Evolutionary conservation across 1,140 invertebrate genomes (phyloP).

Genomic region (Anastatus disparis): DNA sequence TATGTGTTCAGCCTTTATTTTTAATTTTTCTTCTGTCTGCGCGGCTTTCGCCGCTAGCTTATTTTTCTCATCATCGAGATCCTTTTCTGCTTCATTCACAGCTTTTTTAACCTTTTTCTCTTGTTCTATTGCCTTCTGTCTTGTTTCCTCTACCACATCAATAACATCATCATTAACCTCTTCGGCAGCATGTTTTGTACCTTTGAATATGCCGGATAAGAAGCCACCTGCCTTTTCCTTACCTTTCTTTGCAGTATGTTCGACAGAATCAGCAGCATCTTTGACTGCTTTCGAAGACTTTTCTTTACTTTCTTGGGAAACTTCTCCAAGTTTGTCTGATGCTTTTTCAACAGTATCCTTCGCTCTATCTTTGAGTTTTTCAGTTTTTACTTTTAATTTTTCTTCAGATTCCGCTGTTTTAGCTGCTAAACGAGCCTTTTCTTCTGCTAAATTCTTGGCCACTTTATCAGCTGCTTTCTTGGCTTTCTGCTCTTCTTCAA

Average conservation of each 20-base stretch:
- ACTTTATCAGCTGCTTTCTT: constrained; percentile 37
- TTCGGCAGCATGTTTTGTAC: constrained; percentile 45
- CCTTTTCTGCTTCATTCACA: constrained; percentile 51
- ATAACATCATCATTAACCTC: constrained; percentile 43
- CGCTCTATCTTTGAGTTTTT: constrained; percentile 31
- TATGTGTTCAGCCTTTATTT: constrained; percentile 41
- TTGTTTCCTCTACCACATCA: constrained; percentile 48
- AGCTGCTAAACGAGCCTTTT: background rate
- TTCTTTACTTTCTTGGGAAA: background rate
- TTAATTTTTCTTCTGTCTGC: constrained; percentile 4
- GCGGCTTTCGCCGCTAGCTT: constrained; percentile 45
- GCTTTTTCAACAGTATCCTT: constrained; percentile 1
- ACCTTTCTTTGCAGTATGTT: constrained; percentile 38
- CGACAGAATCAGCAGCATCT: constrained; percentile 31
- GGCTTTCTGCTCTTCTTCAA: constrained; percentile 46
- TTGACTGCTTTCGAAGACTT: constrained; percentile 20
- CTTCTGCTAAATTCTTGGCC: constrained; percentile 8
- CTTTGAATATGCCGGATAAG: constrained; percentile 52
- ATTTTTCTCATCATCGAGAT: constrained; percentile 34
- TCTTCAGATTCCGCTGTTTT: background rate
- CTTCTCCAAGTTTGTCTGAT: background rate
- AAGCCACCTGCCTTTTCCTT: constrained; percentile 53
- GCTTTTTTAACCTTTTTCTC: background rate
- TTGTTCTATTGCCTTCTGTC: constrained; percentile 40
- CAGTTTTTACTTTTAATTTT: background rate